Conservation (phyloP, 2,888 invertebrate genomes). For the Odontocerum albicorne region DNA sequence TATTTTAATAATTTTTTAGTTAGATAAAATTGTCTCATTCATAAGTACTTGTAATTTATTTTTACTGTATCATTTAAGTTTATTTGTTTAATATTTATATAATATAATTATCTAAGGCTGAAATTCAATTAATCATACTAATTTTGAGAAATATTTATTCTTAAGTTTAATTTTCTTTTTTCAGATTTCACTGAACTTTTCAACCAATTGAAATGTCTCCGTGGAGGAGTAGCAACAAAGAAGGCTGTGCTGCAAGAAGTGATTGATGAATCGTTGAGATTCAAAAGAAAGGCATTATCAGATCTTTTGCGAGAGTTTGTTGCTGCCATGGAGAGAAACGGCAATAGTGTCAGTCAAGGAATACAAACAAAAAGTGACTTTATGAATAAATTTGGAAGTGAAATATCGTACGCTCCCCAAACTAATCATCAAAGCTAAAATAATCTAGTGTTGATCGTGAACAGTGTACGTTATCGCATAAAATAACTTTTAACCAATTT, state of each 20-base stretch:
- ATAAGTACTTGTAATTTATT: too few species aligned
- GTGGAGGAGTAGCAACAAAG: conserved; percentile 69
- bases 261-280: conserved; percentile 74
- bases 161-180: conserved; percentile 42
- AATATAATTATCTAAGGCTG: too few species aligned
- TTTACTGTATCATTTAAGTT: too few species aligned
- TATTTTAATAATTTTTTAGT: too few species aligned
- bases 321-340: conserved; percentile 54
- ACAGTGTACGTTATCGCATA: background rate
- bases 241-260: conserved; percentile 71
- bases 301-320: conserved; percentile 67
- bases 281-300: conserved; percentile 74
- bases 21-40: too few species aligned
- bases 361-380: conserved; percentile 43
- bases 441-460: background rate
- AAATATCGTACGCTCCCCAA: conserved; percentile 20
- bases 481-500: conserved; percentile 8
- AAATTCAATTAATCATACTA: too few species aligned
- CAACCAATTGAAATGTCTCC: conserved; percentile 67
- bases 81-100: too few species aligned
- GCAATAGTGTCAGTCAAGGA: conserved; percentile 51
- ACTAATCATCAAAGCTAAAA: conserved; percentile 31
- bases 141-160: too few species aligned
- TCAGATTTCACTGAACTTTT: conserved; percentile 72
- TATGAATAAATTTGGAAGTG: conserved; percentile 38